phyloP scores from a whole-genome alignment of 2,797 vertebrate species.

The Aulostomus chinensis region DNA sequence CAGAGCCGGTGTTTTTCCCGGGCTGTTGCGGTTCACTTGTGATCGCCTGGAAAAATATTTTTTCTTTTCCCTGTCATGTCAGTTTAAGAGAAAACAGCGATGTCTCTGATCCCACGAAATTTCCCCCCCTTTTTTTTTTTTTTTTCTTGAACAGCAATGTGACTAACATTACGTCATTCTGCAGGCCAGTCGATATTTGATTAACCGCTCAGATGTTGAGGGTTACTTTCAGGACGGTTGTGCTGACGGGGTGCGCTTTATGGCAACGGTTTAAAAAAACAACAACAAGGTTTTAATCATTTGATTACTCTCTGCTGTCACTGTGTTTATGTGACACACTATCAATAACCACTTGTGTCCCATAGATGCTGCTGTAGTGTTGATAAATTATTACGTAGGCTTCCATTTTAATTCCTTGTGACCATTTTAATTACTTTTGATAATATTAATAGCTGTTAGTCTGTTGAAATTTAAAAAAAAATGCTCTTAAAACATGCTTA shows the following conservation, averaged over 20 bases:
- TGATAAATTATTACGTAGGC: slow-evolving; percentile 19
- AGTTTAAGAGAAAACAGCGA: slow-evolving; percentile 13
- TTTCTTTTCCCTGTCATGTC: slow-evolving; percentile 5
- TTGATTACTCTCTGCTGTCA: slow-evolving; percentile 61
- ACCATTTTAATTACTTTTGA: slow-evolving; percentile 26
- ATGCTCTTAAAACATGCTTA: not conserved
- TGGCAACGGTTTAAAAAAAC: slow-evolving; percentile 26
- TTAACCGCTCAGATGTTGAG: slow-evolving; percentile 85
- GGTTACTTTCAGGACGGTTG: slow-evolving; percentile 76
- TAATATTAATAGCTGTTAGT: slow-evolving; percentile 12
- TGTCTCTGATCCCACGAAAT: slow-evolving; percentile 16
- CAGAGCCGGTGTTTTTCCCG: slow-evolving; percentile 43
- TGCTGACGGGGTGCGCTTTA: slow-evolving; percentile 84
- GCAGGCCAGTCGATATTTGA: slow-evolving; percentile 90
- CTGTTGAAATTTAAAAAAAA: not conserved
- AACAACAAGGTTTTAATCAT: slow-evolving; percentile 67
- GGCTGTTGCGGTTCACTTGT: slow-evolving; percentile 47
- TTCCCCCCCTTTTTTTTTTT: slow-evolving; percentile 21
- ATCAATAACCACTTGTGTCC: slow-evolving; percentile 60
- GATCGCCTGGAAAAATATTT: slow-evolving; percentile 29
- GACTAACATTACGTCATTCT: slow-evolving; percentile 92
- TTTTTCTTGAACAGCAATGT: slow-evolving; percentile 44
- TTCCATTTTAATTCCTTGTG: slow-evolving; percentile 12
- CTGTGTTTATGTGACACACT: slow-evolving; percentile 72
- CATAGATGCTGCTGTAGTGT: slow-evolving; percentile 18